Evolutionary conservation across 30 jellyfish, hydroid and myxozoan species (phyloP), one percentile per base, ranked within the genome.

Genomic region (Pseudorhiza aurosa): DNA sequence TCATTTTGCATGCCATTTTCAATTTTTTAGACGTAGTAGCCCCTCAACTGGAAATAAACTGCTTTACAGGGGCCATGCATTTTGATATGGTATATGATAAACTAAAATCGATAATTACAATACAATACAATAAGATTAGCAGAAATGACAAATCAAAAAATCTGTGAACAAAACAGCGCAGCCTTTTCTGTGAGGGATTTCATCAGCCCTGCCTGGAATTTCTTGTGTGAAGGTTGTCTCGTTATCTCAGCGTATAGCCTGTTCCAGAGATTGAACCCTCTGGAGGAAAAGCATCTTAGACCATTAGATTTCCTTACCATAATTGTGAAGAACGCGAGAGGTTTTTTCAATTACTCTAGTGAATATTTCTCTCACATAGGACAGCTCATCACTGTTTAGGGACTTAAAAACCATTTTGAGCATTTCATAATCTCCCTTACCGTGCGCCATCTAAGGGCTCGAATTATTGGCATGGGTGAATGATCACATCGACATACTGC

Each of bases 381-480:
- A 68, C 82, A 42, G 82, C 82, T 15, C 68, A 14, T 68, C 37
- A 40, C 73, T 4, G 68, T 43, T 39, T 32, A 58, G 35, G 81
- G 80, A 76, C 18, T 76, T 76, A 25, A 76, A 76, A 35, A 58
- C 72, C 81, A 76, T 76, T 57, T 57, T 59, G 58, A 57, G 80
- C 36, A 81, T 36, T 28, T 76, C 79, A 45, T 57, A 31, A 42
- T 76, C 70, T 43, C 32, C 89, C 81, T 28, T 3, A 76, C 68
- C 10, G 81, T 39, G 71, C 69, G 89, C 89, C 89, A 76, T 76
- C 89, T 81, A 40, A 45, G 70, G 81, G 72, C 81, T 32, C 81
- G 35, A 76, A 58, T 58, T 50, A 76, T 51, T 31, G 58, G 89
- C 58, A 64, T 19, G 76, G 65, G 65, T 50, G 77, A 50, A 40